Base-by-base conservation (phyloP, 2,797 vertebrate species). In the Danionella dracula region DNA sequence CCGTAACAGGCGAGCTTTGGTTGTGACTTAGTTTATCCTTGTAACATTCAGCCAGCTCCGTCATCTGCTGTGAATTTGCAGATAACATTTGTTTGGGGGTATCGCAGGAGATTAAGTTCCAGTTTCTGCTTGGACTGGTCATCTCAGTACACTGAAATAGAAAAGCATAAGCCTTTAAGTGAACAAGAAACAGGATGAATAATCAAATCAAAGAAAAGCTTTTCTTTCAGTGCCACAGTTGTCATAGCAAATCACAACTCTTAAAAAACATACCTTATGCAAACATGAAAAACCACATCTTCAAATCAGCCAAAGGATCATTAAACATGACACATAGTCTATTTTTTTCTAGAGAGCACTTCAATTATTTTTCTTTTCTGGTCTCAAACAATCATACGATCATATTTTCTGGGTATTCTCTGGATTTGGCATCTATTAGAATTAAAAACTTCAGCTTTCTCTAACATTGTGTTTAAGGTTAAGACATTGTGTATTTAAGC, bases 121-220 rank as follows among this genome's bases (percentile, higher is more conserved):
- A 57, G 15, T 66, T 73, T 73, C 56, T 16, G 54, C 66, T 64
- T 51, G 41, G 67, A 78, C 77, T 23, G 31, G 37, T 46, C 75
- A 76, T 69, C 72, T 74, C 50, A 46, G 10, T 59, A 35, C 34
- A 49, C 58, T 64, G 41, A 80, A 75, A 73, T 65, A 29, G 55
- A 51, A 71, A 66, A 50, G 35, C 71, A 75, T 62, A 50, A 46
- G 74, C 73, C 68, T 66, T 21, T 34, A 49, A 37, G 34, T 34
- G 23, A 74, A 75, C 74, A 82, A 82, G 63, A 82, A 81, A 77
- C 76, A 77, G 76, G 74, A 77, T 55, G 57, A 76, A 80, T 82
- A 84, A 83, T 85, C 70, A 64, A 82, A 85, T 88, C 64, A 81
- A 84, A 83, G 84, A 76, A 73, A 79, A 80, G 59, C 65, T 74